phyloP scores from a whole-genome alignment of 2,113 vertebrate species.

The Lanius ludovicianus region DNA sequence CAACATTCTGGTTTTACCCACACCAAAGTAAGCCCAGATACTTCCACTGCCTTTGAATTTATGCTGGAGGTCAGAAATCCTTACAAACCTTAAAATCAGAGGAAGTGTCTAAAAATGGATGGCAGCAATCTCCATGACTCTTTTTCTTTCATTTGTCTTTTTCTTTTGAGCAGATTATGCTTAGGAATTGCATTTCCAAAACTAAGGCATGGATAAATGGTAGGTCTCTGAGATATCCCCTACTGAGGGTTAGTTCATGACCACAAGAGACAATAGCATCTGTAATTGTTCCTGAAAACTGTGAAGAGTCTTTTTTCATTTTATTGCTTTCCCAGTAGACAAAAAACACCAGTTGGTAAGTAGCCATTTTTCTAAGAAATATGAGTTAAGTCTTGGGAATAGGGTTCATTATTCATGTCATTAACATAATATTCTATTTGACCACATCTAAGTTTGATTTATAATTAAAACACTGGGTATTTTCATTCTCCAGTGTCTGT shows the following conservation, averaged over 20 bases:
- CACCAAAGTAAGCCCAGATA: background rate
- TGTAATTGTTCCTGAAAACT: constrained; percentile 59
- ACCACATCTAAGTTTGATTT: constrained; percentile 57
- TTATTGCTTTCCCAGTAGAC: constrained; percentile 31
- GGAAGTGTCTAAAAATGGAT: background rate
- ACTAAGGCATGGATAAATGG: constrained; percentile 26
- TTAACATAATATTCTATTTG: constrained; percentile 44
- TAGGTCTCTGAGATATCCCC: constrained; percentile 16
- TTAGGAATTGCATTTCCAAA: constrained; percentile 21
- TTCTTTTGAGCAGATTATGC: background rate
- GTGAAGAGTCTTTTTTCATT: constrained; percentile 36
- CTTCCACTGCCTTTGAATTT: background rate
- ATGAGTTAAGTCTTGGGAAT: constrained; percentile 34
- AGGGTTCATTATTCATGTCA: constrained; percentile 48
- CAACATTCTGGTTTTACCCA: background rate
- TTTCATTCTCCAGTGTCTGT: constrained; percentile 32
- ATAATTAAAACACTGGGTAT: constrained; percentile 52
- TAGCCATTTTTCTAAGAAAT: constrained; percentile 61
- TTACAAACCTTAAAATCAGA: background rate
- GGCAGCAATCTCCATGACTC: background rate
- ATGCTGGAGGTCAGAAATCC: background rate
- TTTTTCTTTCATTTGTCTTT: background rate
- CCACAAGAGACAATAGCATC: background rate
- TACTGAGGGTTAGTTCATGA: constrained; percentile 35
- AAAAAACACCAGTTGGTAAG: constrained; percentile 16